Conservation (phyloP, 37 sponge, comb jelly and placozoan genomes). For the Mnemiopsis leidyi region DNA sequence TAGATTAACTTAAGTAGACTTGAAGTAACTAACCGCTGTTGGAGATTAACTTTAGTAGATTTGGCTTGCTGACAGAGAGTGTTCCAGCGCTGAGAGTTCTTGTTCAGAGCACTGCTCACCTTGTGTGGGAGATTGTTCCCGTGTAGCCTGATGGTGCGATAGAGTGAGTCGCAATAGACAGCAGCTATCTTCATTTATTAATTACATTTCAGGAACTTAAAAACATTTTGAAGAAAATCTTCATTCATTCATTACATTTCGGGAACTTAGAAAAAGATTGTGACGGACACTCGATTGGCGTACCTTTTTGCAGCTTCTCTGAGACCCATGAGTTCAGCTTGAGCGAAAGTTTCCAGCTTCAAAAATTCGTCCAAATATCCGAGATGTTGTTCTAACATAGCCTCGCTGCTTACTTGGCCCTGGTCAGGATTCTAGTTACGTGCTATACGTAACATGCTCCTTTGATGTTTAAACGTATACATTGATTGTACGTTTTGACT, state of each 20-base stretch:
- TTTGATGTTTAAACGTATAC: no score
- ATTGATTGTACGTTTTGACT: no score
- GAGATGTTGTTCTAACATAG: constrained; percentile 16
- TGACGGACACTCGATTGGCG: no score
- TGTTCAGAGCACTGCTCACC: constrained; percentile 58
- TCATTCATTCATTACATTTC: no score
- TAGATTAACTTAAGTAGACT: no score
- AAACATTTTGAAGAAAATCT: no score
- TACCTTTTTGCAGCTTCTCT: constrained; percentile 23
- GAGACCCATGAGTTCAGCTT: constrained; percentile 12
- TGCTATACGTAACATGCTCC: no score
- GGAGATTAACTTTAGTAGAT: constrained; percentile 51
- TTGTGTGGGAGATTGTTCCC: constrained; percentile 48
- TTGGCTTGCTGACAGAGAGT: constrained; percentile 32
- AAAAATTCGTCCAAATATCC: constrained; percentile 40
- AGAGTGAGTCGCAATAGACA: no score
- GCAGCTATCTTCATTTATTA: no score
- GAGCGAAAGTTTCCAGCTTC: constrained; percentile 54
- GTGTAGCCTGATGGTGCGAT: neutral
- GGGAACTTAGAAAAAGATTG: no score
- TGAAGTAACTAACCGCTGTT: constrained; percentile 41
- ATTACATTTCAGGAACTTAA: no score
- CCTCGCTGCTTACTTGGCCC: constrained; percentile 39
- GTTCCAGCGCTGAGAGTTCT: constrained; percentile 57
- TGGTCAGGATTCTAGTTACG: no score